Evolutionary conservation across 2,113 vertebrate species (phyloP).

Genomic region (Megaceryle torquata): DNA sequence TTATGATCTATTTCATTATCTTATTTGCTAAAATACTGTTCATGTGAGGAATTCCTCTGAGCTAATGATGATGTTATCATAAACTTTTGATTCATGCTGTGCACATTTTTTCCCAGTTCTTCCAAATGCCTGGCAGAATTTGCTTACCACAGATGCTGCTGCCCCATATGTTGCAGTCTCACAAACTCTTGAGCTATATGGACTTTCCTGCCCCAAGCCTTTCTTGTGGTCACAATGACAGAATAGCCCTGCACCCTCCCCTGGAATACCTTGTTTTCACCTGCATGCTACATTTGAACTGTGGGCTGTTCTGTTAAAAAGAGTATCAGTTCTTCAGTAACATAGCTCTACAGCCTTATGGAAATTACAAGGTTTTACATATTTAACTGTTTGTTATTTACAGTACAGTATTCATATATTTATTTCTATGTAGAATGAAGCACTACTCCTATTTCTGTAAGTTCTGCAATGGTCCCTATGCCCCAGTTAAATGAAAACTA

Average conservation of each 20-base stretch:
- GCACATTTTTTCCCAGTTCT: background rate
- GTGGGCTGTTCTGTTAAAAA: background rate
- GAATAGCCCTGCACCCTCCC: background rate
- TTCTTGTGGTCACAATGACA: background rate
- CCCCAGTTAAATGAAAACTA: background rate
- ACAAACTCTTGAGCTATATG: background rate
- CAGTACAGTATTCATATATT: background rate
- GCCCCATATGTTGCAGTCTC: background rate
- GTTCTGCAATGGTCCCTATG: background rate
- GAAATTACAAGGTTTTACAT: background rate
- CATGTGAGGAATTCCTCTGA: background rate
- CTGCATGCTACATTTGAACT: background rate
- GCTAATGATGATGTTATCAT: background rate
- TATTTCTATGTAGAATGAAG: conserved; percentile 8
- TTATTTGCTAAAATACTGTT: background rate
- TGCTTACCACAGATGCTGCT: background rate
- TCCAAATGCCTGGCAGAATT: background rate
- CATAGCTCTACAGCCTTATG: background rate
- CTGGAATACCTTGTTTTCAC: background rate
- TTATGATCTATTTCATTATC: background rate
- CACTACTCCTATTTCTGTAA: background rate
- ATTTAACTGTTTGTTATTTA: background rate
- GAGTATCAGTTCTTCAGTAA: background rate
- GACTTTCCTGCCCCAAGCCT: background rate
- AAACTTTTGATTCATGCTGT: background rate